phyloP scores from a whole-genome alignment of 2,113 vertebrate species.

The Paedocypris sp. region DNA sequence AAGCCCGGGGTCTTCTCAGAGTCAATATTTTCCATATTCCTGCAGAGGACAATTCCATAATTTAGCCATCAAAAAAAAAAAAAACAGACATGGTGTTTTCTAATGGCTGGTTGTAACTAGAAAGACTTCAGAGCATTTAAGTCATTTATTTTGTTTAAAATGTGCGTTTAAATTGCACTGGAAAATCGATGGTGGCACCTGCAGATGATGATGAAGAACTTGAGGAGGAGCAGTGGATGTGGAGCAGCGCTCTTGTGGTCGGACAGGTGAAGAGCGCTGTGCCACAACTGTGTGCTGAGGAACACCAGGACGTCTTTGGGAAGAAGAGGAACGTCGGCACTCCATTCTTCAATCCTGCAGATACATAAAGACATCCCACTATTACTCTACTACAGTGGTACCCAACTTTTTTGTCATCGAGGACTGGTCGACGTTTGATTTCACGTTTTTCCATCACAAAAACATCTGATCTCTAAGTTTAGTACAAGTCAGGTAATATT shows the following conservation, averaged over 20 bases:
- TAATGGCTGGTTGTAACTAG: too few relatives aligned
- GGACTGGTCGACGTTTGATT: too few relatives aligned
- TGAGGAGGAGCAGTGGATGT: conserved; percentile 76
- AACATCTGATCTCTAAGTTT: too few relatives aligned
- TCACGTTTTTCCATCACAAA: too few relatives aligned
- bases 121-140: too few relatives aligned
- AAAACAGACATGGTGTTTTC: too few relatives aligned
- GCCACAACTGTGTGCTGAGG: conserved; percentile 67
- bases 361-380: neutral
- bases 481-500: too few relatives aligned
- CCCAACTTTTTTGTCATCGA: too few relatives aligned
- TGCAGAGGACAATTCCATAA: conserved; percentile 42
- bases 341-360: conserved; percentile 70
- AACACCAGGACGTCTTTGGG: conserved; percentile 69
- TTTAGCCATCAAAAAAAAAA: too few relatives aligned
- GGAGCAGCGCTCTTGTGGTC: conserved; percentile 47
- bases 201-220: conserved; percentile 88
- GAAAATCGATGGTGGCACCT: conserved; percentile 52
- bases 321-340: conserved; percentile 72
- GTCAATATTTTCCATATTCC: conserved; percentile 80
- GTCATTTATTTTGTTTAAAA: too few relatives aligned
- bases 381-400: too few relatives aligned
- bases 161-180: too few relatives aligned
- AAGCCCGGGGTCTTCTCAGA: conserved; percentile 68
- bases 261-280: conserved; percentile 56